phyloP scores from a whole-genome alignment of 2,888 invertebrate genomes.

The Eristalinus aeneus region DNA sequence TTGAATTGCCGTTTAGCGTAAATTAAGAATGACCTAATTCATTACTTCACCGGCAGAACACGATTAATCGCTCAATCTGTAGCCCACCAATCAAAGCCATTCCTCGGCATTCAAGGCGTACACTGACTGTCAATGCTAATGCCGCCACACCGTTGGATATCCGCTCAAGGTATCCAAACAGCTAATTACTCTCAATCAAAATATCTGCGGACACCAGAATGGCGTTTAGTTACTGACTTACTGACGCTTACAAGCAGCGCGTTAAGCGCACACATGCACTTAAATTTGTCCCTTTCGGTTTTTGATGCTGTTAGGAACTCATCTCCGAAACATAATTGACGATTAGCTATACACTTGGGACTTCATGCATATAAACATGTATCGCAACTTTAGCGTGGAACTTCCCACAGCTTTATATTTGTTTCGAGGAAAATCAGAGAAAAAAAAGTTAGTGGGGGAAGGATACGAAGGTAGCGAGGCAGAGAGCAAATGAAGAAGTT shows the following conservation, averaged over 20 bases:
- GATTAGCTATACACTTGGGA: slow-evolving; percentile 66
- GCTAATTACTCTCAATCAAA: slow-evolving; percentile 50
- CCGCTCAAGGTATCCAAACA: slow-evolving; percentile 18
- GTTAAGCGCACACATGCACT: too few species aligned
- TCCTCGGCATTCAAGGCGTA: slow-evolving; percentile 60
- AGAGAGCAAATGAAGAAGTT: slow-evolving; percentile 14
- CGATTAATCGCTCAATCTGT: slow-evolving; percentile 64
- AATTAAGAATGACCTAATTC: slow-evolving; percentile 54
- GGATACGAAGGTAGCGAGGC: background rate
- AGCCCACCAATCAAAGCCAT: slow-evolving; percentile 54
- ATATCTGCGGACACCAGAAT: slow-evolving; percentile 14
- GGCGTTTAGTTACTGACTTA: slow-evolving; percentile 57
- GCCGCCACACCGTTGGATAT: slow-evolving; percentile 10
- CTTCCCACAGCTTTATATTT: slow-evolving; percentile 56
- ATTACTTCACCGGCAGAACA: slow-evolving; percentile 45
- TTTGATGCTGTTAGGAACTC: too few species aligned
- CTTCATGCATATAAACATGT: slow-evolving; percentile 68
- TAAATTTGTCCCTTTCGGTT: too few species aligned
- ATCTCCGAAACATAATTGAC: slow-evolving; percentile 61
- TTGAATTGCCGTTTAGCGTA: background rate
- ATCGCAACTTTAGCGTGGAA: slow-evolving; percentile 45
- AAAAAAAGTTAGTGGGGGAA: background rate
- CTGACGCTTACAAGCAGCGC: slow-evolving; percentile 59
- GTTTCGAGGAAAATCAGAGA: slow-evolving; percentile 36
- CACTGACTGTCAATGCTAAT: slow-evolving; percentile 66